phyloP scores from a whole-genome alignment of 2,888 invertebrate species.

The Zaprionus lineosus region DNA sequence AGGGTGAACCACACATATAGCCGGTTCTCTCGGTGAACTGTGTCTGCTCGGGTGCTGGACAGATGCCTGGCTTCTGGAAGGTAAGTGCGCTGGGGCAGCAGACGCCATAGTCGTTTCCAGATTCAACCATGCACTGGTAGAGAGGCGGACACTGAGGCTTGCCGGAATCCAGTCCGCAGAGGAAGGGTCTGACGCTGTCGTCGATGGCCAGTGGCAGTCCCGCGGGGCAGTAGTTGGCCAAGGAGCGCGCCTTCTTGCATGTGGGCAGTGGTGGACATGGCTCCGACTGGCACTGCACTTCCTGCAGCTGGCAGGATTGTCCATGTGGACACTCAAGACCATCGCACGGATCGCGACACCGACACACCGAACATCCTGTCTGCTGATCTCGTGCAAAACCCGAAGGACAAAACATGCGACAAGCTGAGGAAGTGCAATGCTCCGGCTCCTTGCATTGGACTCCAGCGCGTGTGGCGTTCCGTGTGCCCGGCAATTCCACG shows the following conservation, averaged over 20 bases:
- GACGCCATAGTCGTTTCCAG: constrained; percentile 92
- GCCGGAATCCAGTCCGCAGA: constrained; percentile 91
- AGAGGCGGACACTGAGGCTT: constrained; percentile 93
- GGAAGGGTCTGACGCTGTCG: constrained; percentile 90
- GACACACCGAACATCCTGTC: constrained; percentile 90
- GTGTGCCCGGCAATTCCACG: constrained; percentile 90
- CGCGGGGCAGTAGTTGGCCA: constrained; percentile 90
- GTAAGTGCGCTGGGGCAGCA: constrained; percentile 91
- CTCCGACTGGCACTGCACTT: constrained; percentile 89
- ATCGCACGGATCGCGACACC: constrained; percentile 91
- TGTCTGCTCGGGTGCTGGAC: constrained; percentile 85
- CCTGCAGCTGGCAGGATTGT: constrained; percentile 90
- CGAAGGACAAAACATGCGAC: constrained; percentile 93
- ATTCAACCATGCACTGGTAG: constrained; percentile 90
- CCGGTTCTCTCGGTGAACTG: constrained; percentile 81
- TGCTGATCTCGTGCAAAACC: constrained; percentile 88
- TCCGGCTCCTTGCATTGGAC: constrained; percentile 84
- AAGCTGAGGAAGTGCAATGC: constrained; percentile 90
- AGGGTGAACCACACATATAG: constrained; percentile 86
- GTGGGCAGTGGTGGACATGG: constrained; percentile 93
- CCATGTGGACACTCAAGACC: constrained; percentile 89
- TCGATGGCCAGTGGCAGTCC: constrained; percentile 88
- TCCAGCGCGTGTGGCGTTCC: constrained; percentile 77
- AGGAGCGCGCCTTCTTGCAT: constrained; percentile 90
- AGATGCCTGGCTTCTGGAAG: constrained; percentile 90